Base-by-base conservation (phyloP, 1,140 invertebrate species). In the Zaprionus nigranus region DNA sequence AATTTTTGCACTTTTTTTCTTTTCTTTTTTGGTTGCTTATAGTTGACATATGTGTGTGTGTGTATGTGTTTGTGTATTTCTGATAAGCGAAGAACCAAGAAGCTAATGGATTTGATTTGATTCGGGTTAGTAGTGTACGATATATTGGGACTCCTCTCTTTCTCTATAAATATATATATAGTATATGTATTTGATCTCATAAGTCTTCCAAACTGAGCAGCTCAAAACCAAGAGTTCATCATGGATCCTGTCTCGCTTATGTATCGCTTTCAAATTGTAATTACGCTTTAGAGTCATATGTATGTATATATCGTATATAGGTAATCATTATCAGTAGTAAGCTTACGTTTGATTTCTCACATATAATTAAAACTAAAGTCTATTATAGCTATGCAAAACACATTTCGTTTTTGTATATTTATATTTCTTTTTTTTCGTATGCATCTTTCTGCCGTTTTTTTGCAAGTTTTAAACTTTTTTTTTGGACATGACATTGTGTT, bases 301-400 rank as follows among this genome's bases (percentile, higher is more conserved):
- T 67, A 79, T 78, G 61, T 69, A 54, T 64, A 54, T 79, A 79
- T 66, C 60, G 69, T 79, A 75, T 82, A 66, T 78, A 82, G 84
- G 67, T 85, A 82, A 79, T 46, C 40, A 46, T 87, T 82, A 87
- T 87, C 84, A 82, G 64, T 87, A 87, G 82, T 87, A 87, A 87
- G 84, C 84, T 87, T 87, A 87, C 61, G 75, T 88, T 87, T 87
- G 84, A 88, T 88, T 87, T 87, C 85, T 87, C 84, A 87, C 84
- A 84, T 84, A 75, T 86, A 34, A 82, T 86, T 88, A 66, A 84
- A 73, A 81, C 75, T 86, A 79, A 70, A 46, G 56, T 88, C 82
- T 87, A 87, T 46, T 46, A 72, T 81, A 79, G 87, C 84, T 87
- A 83, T 78, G 84, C 84, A 82, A 87, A 88, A 87, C 83, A 86